Base-by-base conservation (phyloP, 2,797 vertebrate species). In the Acomys russatus region DNA sequence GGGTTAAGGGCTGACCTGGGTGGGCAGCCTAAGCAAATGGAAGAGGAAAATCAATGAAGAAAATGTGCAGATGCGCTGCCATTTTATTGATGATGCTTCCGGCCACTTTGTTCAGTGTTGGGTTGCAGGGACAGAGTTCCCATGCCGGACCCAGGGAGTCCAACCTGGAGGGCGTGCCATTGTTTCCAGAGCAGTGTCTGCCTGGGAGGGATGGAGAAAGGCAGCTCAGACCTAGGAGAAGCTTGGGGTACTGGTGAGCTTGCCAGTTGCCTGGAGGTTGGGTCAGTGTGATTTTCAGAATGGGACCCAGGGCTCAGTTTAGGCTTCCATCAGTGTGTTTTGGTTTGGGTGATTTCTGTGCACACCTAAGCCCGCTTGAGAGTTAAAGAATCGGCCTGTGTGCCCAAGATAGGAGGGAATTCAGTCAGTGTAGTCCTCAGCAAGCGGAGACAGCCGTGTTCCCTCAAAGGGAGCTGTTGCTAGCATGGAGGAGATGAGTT, bases 61-160 rank as follows among this genome's bases (percentile, higher is more conserved):
- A 56, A 87, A 71, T 92, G 88, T 74, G 95, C 80, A 96, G 96
- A 97, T 78, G 92, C 15, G 73, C 97, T 94, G 98, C 98, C 98
- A 97, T 99, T 98, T 98, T 99, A 98, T 98, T 98, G 98, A 98
- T 98, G 98, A 98, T 98, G 97, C 94, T 98, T 97, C 18, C 80
- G 79, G 96, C 93, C 94, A 98, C 98, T 98, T 98, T 98, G 97
- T 98, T 98, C 97, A 92, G 95, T 89, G 87, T 84, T 95, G 56
- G 77, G 88, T 85, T 96, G 92, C 83, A n/a, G 96, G 89, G 86
- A 88, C 9, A 4, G 6, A 56, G 91, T 88, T 95, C 93, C 77
- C 30, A 54, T 1, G 2, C 68, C 0, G 9, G 84, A 94, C 44
- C 20, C 64, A 71, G 49, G 54, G 79, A 94, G 68, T 54, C 80